Base-by-base conservation (phyloP, 2,888 invertebrate genomes). In the Scaeva pyrastri region DNA sequence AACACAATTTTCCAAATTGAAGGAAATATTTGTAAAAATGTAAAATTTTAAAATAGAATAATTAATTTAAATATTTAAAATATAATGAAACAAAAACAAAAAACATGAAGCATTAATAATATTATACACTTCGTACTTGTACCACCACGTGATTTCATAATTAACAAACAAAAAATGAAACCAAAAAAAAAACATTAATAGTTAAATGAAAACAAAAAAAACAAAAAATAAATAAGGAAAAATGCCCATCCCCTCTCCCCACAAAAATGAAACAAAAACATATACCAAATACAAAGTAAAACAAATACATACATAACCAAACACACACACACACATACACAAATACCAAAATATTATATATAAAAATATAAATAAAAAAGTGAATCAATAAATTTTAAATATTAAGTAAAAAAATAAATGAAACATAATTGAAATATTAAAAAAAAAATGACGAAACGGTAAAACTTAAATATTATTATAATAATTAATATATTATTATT, bases 81-180 rank as follows among this genome's bases (percentile, higher is more conserved):
- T 41, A 31, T 55, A 19, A 74, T 11, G 39, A 31, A 58, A n/a
- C 23, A 36, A 78, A 62, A 56, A 52, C 39, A 45, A 70, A n/a
- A 26, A 74, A 86, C 66, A 71, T 78, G 75, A 85, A 87, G 73
- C 64, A 78, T 82, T 71, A 70, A 76, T 71, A 88, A 52, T 31
- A 66, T 52, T 68, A 87, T 88, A 86, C 88, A 82, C 87, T 88
- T 88, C 88, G 88, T 89, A 88, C 88, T 89, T 87, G 88, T 89
- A 89, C 89, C 89, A 89, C 88, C 89, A 89, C 86, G 89, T 89
- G 89, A 89, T 89, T 89, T 89, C 89, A 88, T 89, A 89, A 87
- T 75, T 79, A 86, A 86, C 62, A 81, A 81, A 66, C 74, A 55
- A 85, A 80, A 45, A 78, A 78, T 75, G 68, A 73, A 77, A 64